phyloP scores from a whole-genome alignment of 2,113 vertebrate species.

The Athene cunicularia region DNA sequence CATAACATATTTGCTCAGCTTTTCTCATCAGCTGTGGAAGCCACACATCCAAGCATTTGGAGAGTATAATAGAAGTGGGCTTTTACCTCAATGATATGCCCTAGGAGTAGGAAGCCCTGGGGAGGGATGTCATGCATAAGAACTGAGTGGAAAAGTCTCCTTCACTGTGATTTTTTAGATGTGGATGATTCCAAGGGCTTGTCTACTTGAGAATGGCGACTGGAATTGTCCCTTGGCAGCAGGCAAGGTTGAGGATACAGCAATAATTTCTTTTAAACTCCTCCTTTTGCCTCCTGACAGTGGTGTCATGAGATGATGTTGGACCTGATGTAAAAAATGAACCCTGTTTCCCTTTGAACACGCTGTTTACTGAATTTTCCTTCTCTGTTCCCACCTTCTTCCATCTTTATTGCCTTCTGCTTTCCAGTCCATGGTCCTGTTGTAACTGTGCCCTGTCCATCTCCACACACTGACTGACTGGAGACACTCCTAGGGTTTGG shows the following conservation, averaged over 20 bases:
- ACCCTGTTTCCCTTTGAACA: neutral
- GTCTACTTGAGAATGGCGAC: rapidly evolving
- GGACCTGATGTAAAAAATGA: neutral
- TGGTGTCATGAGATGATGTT: too few species aligned
- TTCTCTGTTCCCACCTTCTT: neutral
- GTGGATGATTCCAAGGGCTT: neutral
- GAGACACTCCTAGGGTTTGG: neutral
- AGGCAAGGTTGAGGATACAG: neutral
- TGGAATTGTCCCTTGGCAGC: neutral
- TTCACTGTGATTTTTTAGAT: neutral
- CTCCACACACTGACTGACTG: neutral
- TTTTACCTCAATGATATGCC: neutral
- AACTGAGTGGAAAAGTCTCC: neutral
- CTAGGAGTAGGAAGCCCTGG: neutral
- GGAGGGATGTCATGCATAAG: neutral
- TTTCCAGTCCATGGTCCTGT: neutral
- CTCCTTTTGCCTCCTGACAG: neutral
- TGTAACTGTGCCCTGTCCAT: neutral
- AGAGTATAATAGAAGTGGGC: neutral
- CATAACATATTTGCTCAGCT: constrained; percentile 54
- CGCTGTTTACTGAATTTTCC: neutral
- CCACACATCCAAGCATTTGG: neutral
- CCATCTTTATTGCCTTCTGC: neutral
- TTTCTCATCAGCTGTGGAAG: constrained; percentile 38
- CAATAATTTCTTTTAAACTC: neutral